A percentile compares a stretch with the other conserved stretches of the same genome.
These are phyloP conservation scores for Rhagoletis pomonella DNA, from an alignment of 1,140 invertebrate species.

Conservation along the genomic window DNA sequence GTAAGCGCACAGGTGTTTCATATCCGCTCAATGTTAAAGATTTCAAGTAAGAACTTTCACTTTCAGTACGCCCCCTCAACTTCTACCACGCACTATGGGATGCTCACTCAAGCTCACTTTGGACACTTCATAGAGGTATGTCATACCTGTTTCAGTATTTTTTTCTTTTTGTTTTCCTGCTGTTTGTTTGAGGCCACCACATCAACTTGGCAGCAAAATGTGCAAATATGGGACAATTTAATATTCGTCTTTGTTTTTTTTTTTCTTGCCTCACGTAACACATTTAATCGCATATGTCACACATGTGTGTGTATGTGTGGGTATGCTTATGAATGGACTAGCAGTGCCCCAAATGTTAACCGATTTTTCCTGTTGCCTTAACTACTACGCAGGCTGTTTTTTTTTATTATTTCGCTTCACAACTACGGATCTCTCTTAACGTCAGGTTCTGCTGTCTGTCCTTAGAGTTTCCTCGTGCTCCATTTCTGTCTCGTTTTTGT, in stretches of 20 bases:
- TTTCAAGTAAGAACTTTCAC: background rate
- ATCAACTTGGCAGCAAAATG: constrained; percentile 31
- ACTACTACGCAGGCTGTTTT: too few relatives aligned
- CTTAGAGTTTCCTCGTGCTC: background rate
- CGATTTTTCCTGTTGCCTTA: background rate
- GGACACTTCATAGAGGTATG: background rate
- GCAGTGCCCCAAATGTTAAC: constrained; percentile 10
- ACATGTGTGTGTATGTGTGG: background rate
- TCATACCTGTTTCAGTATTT: background rate
- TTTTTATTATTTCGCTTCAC: background rate
- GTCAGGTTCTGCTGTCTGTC: background rate
- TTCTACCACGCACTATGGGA: background rate
- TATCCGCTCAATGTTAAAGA: background rate
- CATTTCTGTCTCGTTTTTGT: background rate
- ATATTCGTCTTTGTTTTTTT: background rate
- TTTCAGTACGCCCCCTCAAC: background rate
- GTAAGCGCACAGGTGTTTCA: background rate
- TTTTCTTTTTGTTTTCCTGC: background rate
- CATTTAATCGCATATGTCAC: too few relatives aligned
- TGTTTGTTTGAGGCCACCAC: constrained; percentile 11
- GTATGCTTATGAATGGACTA: background rate
- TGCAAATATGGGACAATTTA: constrained; percentile 37
- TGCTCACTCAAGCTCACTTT: background rate
- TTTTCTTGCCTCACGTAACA: background rate
- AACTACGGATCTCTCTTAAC: background rate